Evolutionary conservation across 2,113 vertebrate species (phyloP), one percentile per base, ranked within the genome.

Genomic region (Protomyctophum bolini): DNA sequence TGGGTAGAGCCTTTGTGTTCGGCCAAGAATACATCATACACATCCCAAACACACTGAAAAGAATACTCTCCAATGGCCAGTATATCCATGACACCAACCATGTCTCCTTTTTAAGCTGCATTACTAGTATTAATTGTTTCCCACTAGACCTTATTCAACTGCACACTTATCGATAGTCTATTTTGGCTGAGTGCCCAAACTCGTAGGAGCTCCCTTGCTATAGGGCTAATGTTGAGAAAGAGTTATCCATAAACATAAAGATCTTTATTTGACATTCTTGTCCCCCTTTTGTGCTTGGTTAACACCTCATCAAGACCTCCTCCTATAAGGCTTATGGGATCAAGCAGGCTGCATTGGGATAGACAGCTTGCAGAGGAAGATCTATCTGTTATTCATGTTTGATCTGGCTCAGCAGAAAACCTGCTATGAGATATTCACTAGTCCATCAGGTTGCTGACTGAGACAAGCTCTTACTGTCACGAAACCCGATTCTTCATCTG

Each of bases 61-160:
- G n/a, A 7, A 47, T 12, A 28, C 63, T 70, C 58, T 73, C 63
- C 9, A 56, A 62, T 68, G 63, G 29, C 58, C 7, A 12, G 11
- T 57, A 50, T 75, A 41, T 66, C 58, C 21, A 21, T 21, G 21
- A 21, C 21, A 21, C 21, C 33, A 80, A 21, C 21, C 33, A 80
- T 77, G 63, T 80, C 54, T 71, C 7, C 61, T 73, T 70, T 71
- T 70, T 61, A 10, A 63, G 49, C 79, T 73, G 55, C 70, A 71
- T 77, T 73, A 50, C 51, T 73, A 15, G 63, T 66, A 82, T 88
- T 87, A 87, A 89, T 90, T 82, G 81, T 88, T 85, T 87, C 87
- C 82, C 86, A 6, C 62, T 84, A 83, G 87, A 86, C 51, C 56
- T 65, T 73, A 61, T 76, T 82, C 70, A 69, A 65, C 77, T 57